Percentiles rank a stretch among this genome's conserved stretches.
Conservation (phyloP, 2,113 vertebrate genomes). For the Marmota monax region DNA sequence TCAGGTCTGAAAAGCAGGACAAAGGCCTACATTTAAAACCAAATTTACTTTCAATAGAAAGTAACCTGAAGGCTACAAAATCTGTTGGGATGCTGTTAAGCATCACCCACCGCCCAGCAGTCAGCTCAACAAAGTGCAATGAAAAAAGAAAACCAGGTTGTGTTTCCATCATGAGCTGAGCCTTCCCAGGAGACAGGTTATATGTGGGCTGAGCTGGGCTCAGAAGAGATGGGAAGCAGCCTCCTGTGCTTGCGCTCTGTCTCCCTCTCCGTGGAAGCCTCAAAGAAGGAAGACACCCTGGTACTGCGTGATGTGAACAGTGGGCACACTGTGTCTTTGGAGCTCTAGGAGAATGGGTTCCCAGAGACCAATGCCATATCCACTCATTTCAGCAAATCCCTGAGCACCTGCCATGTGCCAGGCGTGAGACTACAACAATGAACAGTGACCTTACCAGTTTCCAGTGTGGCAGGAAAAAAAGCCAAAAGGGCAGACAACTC, state of each 20-base stretch:
- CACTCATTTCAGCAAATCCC: not conserved
- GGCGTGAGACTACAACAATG: not conserved
- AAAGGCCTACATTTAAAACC: not conserved
- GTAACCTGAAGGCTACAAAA: not conserved
- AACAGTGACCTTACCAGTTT: not conserved
- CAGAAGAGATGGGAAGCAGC: no score
- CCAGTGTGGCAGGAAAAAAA: not conserved
- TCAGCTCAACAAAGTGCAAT: not conserved
- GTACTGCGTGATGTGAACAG: not conserved
- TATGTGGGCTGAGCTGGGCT: not conserved
- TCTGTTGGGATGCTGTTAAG: not conserved
- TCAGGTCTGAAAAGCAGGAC: no score
- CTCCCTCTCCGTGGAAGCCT: not conserved
- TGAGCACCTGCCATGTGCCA: not conserved
- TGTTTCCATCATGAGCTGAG: accelerated
- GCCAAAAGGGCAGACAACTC: not conserved
- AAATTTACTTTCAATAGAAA: constrained; percentile 18
- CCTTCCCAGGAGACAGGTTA: not conserved
- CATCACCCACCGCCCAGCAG: not conserved
- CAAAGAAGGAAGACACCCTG: not conserved
- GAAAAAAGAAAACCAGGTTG: not conserved
- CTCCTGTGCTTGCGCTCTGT: not conserved
- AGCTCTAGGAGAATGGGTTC: not conserved
- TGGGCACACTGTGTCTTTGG: not conserved
- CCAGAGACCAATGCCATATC: not conserved